Evolutionary conservation across 2,797 vertebrate species (phyloP), one percentile per base, ranked within the genome.

Genomic region (Zenarchopterus dispar): DNA sequence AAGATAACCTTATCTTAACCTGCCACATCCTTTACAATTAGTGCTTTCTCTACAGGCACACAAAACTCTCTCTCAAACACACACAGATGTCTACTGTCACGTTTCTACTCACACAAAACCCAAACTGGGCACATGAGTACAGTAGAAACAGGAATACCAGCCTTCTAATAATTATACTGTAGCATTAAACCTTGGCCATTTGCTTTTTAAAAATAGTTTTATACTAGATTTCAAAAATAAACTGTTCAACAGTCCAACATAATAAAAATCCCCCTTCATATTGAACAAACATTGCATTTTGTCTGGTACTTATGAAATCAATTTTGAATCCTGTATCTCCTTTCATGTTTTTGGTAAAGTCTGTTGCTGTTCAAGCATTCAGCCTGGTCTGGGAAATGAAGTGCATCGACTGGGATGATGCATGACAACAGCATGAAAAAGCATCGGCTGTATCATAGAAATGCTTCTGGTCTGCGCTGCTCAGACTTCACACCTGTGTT

Each of bases 1-100:
- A 91, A 95, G 95, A 97, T 97, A 97, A 95, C 93, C 93, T 95
- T 97, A 97, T 97, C 95, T 96, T 95, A 94, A 96, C 94, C 95
- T 95, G 93, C 95, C 95, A 95, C 94, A 94, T 96, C 95, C 94
- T 94, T 95, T 95, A 95, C 95, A 96, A 96, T 96, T 96, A 95
- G 95, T 80, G 42, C 85, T 73, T 71, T 77, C 63, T 81, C 69
- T 80, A 63, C 56, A 63, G 70, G 70, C 73, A 75, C 77, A 88
- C 68, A 80, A 81, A 59, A 62, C 11, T 5, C 70, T 53, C 50
- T 57, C 22, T 50, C 36, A 53, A 59, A 59, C 42, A 50, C 48
- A 67, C 73, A 68, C 13, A n/a, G 36, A 65, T 13, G 53, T 43
- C 69, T 41, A 56, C 55, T 73, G 58, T 52, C 54, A 46, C 49